Conservation (phyloP, 2,797 vertebrate genomes). For the Helostoma temminkii region DNA sequence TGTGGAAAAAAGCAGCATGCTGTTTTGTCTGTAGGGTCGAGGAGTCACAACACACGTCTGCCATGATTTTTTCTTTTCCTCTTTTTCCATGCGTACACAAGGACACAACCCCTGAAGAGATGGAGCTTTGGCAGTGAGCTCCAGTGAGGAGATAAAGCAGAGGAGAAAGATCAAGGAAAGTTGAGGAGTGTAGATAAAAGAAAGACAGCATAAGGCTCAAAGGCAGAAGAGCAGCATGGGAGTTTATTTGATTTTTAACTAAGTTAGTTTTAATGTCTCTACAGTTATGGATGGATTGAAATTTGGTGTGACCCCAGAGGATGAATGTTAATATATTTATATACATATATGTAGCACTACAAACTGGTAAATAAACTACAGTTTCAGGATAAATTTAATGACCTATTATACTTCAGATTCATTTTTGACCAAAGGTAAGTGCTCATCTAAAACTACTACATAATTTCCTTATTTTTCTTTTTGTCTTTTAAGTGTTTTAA, state of each 20-base stretch:
- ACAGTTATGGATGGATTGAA: background rate
- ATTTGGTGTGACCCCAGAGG: background rate
- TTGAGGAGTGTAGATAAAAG: slow-evolving; percentile 32
- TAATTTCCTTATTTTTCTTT: no score
- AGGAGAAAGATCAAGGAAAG: slow-evolving; percentile 20
- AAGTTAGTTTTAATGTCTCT: slow-evolving; percentile 4
- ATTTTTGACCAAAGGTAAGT: no score
- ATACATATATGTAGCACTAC: background rate
- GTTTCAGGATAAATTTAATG: no score
- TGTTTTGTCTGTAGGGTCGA: slow-evolving; percentile 53
- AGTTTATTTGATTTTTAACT: slow-evolving; percentile 28
- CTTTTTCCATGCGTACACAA: slow-evolving; percentile 27
- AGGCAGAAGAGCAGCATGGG: slow-evolving; percentile 37
- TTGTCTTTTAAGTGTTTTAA: no score
- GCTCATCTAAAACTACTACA: no score
- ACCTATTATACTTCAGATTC: no score
- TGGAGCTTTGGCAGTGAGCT: slow-evolving; percentile 21
- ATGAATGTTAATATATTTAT: background rate
- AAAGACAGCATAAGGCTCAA: slow-evolving; percentile 1
- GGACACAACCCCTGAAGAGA: slow-evolving; percentile 49
- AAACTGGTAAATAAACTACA: no score
- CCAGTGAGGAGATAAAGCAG: slow-evolving; percentile 6
- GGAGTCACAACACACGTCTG: slow-evolving; percentile 44
- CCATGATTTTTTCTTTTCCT: slow-evolving; percentile 5
- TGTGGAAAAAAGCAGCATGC: slow-evolving; percentile 33